These are phyloP conservation scores for Formica exsecta DNA, from an alignment of 1,140 invertebrate species.

Conservation along the genomic window DNA sequence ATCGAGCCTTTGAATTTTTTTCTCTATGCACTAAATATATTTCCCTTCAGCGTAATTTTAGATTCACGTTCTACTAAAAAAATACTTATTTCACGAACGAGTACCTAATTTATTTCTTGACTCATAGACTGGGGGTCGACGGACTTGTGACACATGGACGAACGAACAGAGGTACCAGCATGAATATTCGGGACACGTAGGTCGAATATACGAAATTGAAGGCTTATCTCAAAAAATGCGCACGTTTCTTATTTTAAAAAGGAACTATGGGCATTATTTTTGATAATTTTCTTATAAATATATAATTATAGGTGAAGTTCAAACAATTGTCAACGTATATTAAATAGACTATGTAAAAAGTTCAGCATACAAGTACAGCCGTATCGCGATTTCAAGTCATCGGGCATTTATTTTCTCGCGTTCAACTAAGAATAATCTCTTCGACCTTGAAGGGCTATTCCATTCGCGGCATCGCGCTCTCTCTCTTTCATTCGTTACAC, in stretches of 20 bases:
- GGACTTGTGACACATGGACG: slow-evolving; percentile 46
- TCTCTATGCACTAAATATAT: too few relatives aligned
- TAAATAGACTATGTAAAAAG: neutral
- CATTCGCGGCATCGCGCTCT: slow-evolving; percentile 22
- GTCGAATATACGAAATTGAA: slow-evolving; percentile 57
- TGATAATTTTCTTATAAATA: neutral
- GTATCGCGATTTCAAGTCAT: slow-evolving; percentile 6
- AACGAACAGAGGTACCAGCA: slow-evolving; percentile 66
- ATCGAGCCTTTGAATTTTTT: neutral
- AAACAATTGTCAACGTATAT: neutral
- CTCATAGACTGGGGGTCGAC: slow-evolving; percentile 56
- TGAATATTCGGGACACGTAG: slow-evolving; percentile 66
- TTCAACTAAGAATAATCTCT: slow-evolving; percentile 62
- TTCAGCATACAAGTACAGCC: neutral
- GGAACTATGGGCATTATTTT: neutral
- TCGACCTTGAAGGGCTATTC: slow-evolving; percentile 56
- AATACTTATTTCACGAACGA: neutral
- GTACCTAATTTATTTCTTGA: slow-evolving; percentile 19
- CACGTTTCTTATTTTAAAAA: neutral
- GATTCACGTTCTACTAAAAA: neutral
- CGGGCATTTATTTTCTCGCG: slow-evolving; percentile 46
- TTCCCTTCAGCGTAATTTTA: neutral
- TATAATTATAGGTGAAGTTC: neutral
- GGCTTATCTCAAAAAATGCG: slow-evolving; percentile 17
- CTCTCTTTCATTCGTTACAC: slow-evolving; percentile 45